Base-by-base conservation (phyloP, 2,113 vertebrate species). In the Podarcis raffonei region DNA sequence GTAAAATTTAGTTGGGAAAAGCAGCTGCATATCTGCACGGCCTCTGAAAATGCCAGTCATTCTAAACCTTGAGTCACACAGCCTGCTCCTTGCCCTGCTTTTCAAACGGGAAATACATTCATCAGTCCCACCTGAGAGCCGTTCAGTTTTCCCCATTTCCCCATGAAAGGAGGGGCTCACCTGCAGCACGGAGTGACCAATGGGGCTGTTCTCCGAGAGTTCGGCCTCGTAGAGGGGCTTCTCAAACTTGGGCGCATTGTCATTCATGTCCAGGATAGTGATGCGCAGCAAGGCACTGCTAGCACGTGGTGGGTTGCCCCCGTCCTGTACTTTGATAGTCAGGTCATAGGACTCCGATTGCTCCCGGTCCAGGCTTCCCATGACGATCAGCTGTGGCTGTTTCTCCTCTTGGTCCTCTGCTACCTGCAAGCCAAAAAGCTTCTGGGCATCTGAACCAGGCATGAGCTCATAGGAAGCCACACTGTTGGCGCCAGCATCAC, bases 261-360 rank as follows among this genome's bases (percentile, higher is more conserved):
- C 99, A 0, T 99, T 99, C 97, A 98, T 98, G 94, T 99, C 99
- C 0, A 98, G 98, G 90, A 99, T 98, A 12, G 98, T 98, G 95
- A 99, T 98, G 25, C 98, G 97, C 42, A 99, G 97, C 90, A 99
- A 94, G 71, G 99, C 98, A 0, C 98, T 99, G 97, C 98, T 99
- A 0, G 97, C 97, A 1, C 99, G 96, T 0, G 98, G 95, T 0
- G 98, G 98, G 72, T 80, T 97, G 32, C 99, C 99, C 0, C 99
- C 99, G 0, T 99, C 99, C 94, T 98, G 97, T 85, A 99, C 99
- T 37, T 98, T 97, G 94, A 99, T 98, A 92, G 97, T 99, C 93
- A 99, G 97, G 84, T 99, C 99, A 0, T 99, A 99, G 12, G 99
- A 99, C 94, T 99, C 99, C 92, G 98, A 97, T 92, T 97, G 97